Evolutionary conservation across 37 sponge, comb jelly and placozoan species (phyloP).

Genomic region (Halisarca cf. caerulea): DNA sequence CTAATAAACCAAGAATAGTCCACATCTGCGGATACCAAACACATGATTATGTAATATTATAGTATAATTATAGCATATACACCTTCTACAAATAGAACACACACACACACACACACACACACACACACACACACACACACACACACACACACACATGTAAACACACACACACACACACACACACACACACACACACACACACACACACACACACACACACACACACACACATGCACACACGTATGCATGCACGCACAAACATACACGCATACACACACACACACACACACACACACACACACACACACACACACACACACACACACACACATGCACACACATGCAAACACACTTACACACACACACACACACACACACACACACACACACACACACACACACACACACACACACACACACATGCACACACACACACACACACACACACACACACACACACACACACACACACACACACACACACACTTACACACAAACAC

Average conservation of each 20-base stretch:
- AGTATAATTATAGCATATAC: background rate
- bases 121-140: slow-evolving; percentile 8
- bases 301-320: background rate
- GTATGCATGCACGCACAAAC: background rate
- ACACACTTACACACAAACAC: background rate
- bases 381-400: too few species aligned
- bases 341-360: too few species aligned
- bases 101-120: slow-evolving; percentile 4
- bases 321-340: too few species aligned
- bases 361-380: too few species aligned
- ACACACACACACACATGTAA: slow-evolving; percentile 9
- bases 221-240: slow-evolving; percentile 19
- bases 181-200: background rate
- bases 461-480: slow-evolving; percentile 4
- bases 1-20: too few species aligned
- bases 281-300: background rate
- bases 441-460: background rate
- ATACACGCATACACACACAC: background rate
- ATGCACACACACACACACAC: too few species aligned
- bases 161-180: slow-evolving; percentile 24
- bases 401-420: too few species aligned
- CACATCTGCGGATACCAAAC: too few species aligned
- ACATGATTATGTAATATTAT: background rate
- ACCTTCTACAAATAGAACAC: background rate
- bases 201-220: slow-evolving; percentile 18